phyloP scores from a whole-genome alignment of 1,140 invertebrate genomes.

The Coboldia fuscipes region DNA sequence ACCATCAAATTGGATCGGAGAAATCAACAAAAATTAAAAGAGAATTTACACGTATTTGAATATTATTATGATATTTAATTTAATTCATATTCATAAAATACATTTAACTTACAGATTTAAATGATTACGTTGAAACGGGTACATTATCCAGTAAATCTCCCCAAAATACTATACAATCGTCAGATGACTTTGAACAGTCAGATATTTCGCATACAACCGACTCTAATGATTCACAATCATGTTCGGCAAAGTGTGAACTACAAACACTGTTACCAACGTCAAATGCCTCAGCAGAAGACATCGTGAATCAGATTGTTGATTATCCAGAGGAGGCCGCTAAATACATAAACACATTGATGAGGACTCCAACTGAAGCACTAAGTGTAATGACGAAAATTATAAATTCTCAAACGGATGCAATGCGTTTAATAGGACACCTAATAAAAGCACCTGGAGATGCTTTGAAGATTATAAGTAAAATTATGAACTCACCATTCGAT shows the following conservation, averaged over 20 bases:
- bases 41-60: no score
- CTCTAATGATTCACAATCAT: no score
- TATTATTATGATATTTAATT: no score
- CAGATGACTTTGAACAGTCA: no score
- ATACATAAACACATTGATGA: slow-evolving; percentile 16
- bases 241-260: background rate
- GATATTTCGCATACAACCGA: no score
- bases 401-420: slow-evolving; percentile 17
- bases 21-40: no score
- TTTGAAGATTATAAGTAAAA: slow-evolving; percentile 20
- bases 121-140: no score
- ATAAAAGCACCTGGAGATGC: slow-evolving; percentile 20
- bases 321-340: slow-evolving; percentile 17
- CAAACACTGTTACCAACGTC: background rate
- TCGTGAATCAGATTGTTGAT: slow-evolving; percentile 7
- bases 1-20: no score
- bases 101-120: no score
- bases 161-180: no score
- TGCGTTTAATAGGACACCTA: slow-evolving; percentile 16
- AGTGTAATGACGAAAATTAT: slow-evolving; percentile 17
- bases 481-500: slow-evolving; percentile 21
- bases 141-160: no score
- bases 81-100: no score
- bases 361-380: slow-evolving; percentile 17
- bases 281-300: background rate